Conservation (phyloP, 2,888 invertebrate genomes). For the Trissolcus brochymenae region DNA sequence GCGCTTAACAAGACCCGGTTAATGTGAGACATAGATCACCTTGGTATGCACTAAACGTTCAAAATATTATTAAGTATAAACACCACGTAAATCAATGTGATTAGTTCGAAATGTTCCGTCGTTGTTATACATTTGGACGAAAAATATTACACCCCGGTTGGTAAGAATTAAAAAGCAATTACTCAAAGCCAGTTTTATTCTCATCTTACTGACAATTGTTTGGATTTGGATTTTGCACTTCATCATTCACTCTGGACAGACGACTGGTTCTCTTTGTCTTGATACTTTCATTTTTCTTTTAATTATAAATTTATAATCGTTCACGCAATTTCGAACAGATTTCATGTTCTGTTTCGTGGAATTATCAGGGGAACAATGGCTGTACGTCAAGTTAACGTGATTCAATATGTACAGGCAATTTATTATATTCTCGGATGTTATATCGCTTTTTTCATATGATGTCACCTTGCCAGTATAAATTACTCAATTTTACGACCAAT, state of each 20-base stretch:
- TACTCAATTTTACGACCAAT: constrained; percentile 54
- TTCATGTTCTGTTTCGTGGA: constrained; percentile 19
- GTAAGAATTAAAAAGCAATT: no score
- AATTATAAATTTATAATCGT: constrained; percentile 13
- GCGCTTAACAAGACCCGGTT: constrained; percentile 75
- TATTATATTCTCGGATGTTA: constrained; percentile 48
- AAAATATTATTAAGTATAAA: constrained; percentile 75
- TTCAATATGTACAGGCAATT: constrained; percentile 49
- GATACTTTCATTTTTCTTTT: constrained; percentile 12
- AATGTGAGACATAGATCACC: constrained; percentile 75
- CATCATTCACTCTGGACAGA: background rate
- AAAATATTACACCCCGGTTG: background rate
- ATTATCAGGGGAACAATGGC: constrained; percentile 39
- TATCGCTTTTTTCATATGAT: constrained; percentile 49
- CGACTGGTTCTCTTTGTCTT: background rate
- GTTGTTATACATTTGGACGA: constrained; percentile 52
- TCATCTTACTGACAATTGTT: background rate
- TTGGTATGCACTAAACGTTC: constrained; percentile 72
- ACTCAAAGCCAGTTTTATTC: no score
- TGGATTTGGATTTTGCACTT: no score
- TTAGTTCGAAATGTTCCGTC: constrained; percentile 65
- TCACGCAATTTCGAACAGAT: constrained; percentile 18
- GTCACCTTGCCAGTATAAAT: constrained; percentile 54
- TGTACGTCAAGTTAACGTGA: constrained; percentile 42
- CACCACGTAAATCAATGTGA: constrained; percentile 74